Evolutionary conservation across 2,797 vertebrate species (phyloP), one percentile per base, ranked within the genome.

Genomic region (Cyprinodon diabolis): DNA sequence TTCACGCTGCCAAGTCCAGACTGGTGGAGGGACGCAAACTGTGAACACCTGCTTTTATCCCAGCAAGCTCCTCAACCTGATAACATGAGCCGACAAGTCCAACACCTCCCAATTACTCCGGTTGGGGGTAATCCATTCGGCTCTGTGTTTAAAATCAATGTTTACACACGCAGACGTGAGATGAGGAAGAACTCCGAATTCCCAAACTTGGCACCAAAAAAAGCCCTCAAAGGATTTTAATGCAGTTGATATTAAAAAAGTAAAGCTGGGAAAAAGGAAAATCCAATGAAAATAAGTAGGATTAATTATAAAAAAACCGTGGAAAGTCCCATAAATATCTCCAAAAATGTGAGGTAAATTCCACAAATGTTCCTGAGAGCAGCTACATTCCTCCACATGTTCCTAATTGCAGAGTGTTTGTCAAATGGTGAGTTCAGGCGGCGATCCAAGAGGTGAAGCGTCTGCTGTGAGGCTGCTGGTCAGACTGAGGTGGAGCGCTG

Each of bases 381-480:
- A 43, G 43, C 6, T n/a, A 68, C 77, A 84, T 75, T 90, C 82
- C 70, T 84, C 74, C 63, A 55, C 19, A 0, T 17, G 49, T 25
- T 80, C 56, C 71, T 76, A 70, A 84, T 54, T 43, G 12, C 65
- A 54, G 76, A 5, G 48, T 2, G 55, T 78, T 80, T 75, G 68
- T 63, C 10, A 56, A 69, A 66, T 35, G 40, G 23, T 19, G 56
- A 74, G 66, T 76, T 60, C 70, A 82, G 76, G 79, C 73, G 30
- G 71, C 11, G 45, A 77, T 83, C 77, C 78, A 77, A 84, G 54
- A 83, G 79, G 93, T 91, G 86, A 91, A 87, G 87, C 79, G 88
- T 91, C 81, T 72, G 80, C 88, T 86, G 87, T 84, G 81, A 82
- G 80, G 88, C 82, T 76, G 75, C 90, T 93, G 88, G 89, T 87